Evolutionary conservation across 2,797 vertebrate genomes (phyloP).

Genomic region (Momotus momota): DNA sequence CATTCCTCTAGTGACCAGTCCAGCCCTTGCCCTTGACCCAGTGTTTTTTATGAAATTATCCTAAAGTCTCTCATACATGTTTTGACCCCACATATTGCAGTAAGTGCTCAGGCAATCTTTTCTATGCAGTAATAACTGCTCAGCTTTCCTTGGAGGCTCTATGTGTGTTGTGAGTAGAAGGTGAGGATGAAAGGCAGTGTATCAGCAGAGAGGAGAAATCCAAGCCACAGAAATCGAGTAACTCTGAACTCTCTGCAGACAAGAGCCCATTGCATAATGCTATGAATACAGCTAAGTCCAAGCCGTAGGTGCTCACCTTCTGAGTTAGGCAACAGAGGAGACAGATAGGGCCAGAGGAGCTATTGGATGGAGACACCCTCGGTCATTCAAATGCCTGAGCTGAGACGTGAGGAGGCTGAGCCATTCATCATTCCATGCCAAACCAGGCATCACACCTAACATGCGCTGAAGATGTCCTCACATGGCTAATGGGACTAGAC

Average conservation of each 20-base stretch:
- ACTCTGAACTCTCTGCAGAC: background rate
- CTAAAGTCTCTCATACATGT: background rate
- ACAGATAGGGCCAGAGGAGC: background rate
- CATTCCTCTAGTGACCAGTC: background rate
- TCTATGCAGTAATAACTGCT: background rate
- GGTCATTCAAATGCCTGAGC: background rate
- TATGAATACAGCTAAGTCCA: background rate
- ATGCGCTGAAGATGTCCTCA: background rate
- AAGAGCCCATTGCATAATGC: background rate
- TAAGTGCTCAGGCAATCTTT: background rate
- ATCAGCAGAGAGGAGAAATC: background rate
- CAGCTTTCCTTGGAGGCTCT: background rate
- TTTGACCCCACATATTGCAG: background rate
- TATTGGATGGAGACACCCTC: background rate
- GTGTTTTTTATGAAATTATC: background rate
- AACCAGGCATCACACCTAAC: background rate
- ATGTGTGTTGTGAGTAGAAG: background rate
- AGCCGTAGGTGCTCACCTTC: background rate
- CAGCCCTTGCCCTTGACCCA: background rate
- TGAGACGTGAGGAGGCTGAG: background rate
- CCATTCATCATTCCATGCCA: background rate
- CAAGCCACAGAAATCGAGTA: background rate
- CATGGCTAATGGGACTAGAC: conserved; percentile 34
- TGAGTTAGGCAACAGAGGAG: background rate
- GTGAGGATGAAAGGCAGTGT: background rate